phyloP scores from a whole-genome alignment of 1,140 invertebrate species.

The Drosophila truncata region DNA sequence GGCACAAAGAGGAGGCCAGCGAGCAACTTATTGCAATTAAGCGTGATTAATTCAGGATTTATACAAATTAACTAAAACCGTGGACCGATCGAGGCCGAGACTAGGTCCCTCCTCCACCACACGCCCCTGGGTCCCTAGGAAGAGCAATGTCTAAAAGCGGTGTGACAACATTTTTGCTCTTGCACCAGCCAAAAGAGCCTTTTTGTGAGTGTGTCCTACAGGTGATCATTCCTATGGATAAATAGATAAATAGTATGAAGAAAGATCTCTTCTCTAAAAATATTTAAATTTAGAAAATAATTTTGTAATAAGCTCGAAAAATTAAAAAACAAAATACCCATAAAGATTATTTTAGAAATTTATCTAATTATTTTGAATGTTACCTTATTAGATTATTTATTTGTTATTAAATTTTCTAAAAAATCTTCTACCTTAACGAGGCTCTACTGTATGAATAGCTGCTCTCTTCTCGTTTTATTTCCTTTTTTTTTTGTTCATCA shows the following conservation, averaged over 20 bases:
- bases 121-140: neutral
- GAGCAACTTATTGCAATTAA: slow-evolving; percentile 76
- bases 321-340: neutral
- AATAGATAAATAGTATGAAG: no score
- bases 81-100: slow-evolving; percentile 53
- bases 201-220: slow-evolving; percentile 9
- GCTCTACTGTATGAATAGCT: slow-evolving; percentile 14
- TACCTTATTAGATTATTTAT: no score
- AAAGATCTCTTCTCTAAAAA: neutral
- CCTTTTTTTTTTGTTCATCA: slow-evolving; percentile 57
- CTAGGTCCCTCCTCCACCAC: slow-evolving; percentile 12
- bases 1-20: neutral
- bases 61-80: slow-evolving; percentile 81
- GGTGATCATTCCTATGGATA: neutral
- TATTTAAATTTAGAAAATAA: neutral
- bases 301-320: neutral
- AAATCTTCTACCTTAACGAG: neutral
- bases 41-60: slow-evolving; percentile 82
- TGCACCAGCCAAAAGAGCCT: slow-evolving; percentile 49
- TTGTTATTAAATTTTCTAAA: neutral
- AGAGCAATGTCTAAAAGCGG: slow-evolving; percentile 61
- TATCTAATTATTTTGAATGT: no score
- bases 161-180: slow-evolving; percentile 76
- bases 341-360: neutral
- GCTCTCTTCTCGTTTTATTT: slow-evolving; percentile 28